A percentile compares a stretch with the other conserved stretches of the same genome.
These are phyloP conservation scores for Disparrhopalites patrizii DNA, from an alignment of 2,888 invertebrate species.

Conservation along the genomic window DNA sequence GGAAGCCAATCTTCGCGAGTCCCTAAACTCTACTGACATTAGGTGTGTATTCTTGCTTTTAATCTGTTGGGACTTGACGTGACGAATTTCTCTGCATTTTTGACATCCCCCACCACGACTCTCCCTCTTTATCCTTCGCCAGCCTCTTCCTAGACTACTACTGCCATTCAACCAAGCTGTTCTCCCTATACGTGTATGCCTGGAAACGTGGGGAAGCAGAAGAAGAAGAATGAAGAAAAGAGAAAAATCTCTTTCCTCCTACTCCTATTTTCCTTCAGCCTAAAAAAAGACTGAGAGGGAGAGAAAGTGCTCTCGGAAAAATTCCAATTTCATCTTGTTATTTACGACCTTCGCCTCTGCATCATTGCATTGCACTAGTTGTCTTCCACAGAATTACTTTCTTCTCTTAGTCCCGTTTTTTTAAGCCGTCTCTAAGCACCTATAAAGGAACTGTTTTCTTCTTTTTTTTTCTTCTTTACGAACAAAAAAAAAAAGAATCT, in stretches of 20 bases:
- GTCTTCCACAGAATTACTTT: slow-evolving; percentile 23
- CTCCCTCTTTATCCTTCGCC: too few relatives aligned
- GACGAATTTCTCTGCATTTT: slow-evolving; percentile 36
- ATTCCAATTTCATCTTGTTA: slow-evolving; percentile 40
- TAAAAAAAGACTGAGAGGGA: too few relatives aligned
- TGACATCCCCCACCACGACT: slow-evolving; percentile 23
- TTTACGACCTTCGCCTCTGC: slow-evolving; percentile 37
- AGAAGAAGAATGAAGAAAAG: slow-evolving; percentile 4
- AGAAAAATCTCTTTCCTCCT: slow-evolving; percentile 24
- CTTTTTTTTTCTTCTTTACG: slow-evolving; percentile 1
- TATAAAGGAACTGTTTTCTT: too few relatives aligned
- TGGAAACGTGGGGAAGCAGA: not conserved
- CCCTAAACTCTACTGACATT: slow-evolving; percentile 33
- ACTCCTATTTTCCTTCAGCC: too few relatives aligned
- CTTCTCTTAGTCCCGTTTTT: too few relatives aligned
- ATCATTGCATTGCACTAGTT: slow-evolving; percentile 25
- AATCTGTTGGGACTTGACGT: slow-evolving; percentile 38
- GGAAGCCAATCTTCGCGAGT: slow-evolving; percentile 32
- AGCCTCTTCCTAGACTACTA: too few relatives aligned
- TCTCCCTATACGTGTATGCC: too few relatives aligned
- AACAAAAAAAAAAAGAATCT: too few relatives aligned
- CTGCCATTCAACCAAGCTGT: too few relatives aligned
- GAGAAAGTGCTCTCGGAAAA: slow-evolving; percentile 29
- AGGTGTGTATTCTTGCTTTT: slow-evolving; percentile 34
- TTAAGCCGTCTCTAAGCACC: too few relatives aligned